phyloP scores from a whole-genome alignment of 2,797 vertebrate genomes.

The Pseudotriccus pelzelni region DNA sequence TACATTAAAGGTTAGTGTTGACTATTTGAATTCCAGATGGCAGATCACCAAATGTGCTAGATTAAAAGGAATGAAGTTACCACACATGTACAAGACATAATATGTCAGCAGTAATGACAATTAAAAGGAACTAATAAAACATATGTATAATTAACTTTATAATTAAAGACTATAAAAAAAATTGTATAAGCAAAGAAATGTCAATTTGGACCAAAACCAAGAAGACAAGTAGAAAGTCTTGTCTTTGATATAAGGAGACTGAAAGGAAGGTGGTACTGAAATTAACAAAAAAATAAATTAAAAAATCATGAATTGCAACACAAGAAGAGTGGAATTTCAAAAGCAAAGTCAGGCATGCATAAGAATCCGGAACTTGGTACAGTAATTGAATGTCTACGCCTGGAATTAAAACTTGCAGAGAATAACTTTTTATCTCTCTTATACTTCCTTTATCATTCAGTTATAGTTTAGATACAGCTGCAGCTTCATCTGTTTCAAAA shows the following conservation, averaged over 20 bases:
- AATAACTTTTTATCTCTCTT: not conserved
- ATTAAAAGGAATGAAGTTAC: not conserved
- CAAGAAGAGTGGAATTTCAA: not conserved
- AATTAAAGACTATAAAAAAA: not conserved
- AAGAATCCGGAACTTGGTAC: not conserved
- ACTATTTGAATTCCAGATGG: not conserved
- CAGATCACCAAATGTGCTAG: not conserved
- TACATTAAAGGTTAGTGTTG: not conserved
- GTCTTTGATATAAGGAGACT: not conserved
- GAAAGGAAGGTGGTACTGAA: not conserved
- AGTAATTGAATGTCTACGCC: not conserved
- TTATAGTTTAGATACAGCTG: not conserved
- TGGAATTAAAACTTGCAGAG: not conserved
- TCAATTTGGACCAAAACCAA: not conserved
- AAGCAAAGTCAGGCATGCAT: not conserved
- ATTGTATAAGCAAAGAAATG: not conserved
- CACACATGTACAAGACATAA: not conserved
- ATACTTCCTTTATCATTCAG: not conserved
- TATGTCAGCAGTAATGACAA: not conserved
- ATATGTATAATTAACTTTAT: not conserved
- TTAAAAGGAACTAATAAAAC: not conserved
- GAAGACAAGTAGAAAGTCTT: not conserved
- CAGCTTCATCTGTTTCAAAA: not conserved
- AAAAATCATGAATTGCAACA: fast-evolving
- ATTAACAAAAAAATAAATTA: not conserved